Evolutionary conservation across 2,797 vertebrate species (phyloP), one percentile per base, ranked within the genome.

Genomic region (Acridotheres tristis): DNA sequence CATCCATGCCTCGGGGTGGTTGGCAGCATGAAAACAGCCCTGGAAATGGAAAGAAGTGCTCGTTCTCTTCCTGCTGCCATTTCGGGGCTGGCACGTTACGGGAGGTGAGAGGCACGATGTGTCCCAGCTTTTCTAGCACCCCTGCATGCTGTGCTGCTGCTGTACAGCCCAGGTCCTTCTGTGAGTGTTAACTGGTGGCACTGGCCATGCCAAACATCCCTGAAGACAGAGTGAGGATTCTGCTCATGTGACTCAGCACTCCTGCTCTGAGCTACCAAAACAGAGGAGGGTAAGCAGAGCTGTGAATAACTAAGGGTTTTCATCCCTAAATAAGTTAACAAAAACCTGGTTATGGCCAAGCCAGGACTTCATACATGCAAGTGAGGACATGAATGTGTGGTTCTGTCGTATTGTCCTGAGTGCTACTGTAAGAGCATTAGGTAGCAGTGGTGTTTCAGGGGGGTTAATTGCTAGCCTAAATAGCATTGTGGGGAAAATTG

Each of bases 1-100:
- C 0, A 8, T 66, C 85, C 6, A 0, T 4, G 0, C 62, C 62
- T 58, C 0, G 2, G 10, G 29, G 55, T n/a, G 38, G 27, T 0
- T 85, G 91, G 50, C 68, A 62, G 61, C 19, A 2, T 2, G 36
- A 55, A 77, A 29, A 8, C 65, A 67, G 65, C 34, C 29, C 71
- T 89, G 94, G 75, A 40, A 77, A 17, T 68, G 62, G 65, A 40
- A 72, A 36, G 22, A 0, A 12, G n/a, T 8, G 32, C 53, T 83
- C 57, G n/a, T 8, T 29, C 53, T 83, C 57, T 65, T 48, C n/a
- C 88, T 63, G 47, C 82, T 91, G 12, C 38, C 4, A 0, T 36
- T 67, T 27, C 26, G 20, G 34, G 71, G 63, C 18, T 59, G 74
- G n/a, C 36, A 4, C 5, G 1, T 30, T 32, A 0, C 0, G 17